Conservation (phyloP, 2,113 vertebrate genomes). For the Zapornia atra region DNA sequence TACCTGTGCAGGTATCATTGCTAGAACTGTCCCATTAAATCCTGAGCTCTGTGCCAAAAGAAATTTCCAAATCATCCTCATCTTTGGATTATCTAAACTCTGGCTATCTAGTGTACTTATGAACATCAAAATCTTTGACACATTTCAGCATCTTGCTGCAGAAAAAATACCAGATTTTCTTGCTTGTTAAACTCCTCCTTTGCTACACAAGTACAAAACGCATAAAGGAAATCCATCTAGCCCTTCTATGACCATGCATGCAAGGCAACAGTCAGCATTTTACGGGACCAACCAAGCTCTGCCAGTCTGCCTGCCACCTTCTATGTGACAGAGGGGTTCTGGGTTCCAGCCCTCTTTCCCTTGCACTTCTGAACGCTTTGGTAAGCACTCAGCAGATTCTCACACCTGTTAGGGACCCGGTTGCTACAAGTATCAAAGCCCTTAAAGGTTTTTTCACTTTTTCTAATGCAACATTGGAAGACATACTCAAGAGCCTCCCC, state of each 20-base stretch:
- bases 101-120: background rate
- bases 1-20: background rate
- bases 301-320: background rate
- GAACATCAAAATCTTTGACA: background rate
- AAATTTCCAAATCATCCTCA: background rate
- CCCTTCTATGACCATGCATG: background rate
- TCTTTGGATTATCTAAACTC: background rate
- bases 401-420: background rate
- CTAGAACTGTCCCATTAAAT: background rate
- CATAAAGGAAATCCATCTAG: background rate
- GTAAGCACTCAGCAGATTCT: background rate
- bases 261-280: background rate
- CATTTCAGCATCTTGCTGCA: background rate
- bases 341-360: background rate
- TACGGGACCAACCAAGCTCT: background rate
- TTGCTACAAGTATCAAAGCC: background rate
- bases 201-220: background rate
- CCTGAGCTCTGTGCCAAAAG: background rate
- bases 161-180: background rate
- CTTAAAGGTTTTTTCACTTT: background rate
- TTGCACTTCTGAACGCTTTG: background rate
- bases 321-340: background rate
- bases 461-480: background rate
- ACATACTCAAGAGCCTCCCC: background rate
- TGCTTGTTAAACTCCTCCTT: background rate